Evolutionary conservation across 2,797 vertebrate genomes (phyloP).

Genomic region (Lagodon rhomboides): DNA sequence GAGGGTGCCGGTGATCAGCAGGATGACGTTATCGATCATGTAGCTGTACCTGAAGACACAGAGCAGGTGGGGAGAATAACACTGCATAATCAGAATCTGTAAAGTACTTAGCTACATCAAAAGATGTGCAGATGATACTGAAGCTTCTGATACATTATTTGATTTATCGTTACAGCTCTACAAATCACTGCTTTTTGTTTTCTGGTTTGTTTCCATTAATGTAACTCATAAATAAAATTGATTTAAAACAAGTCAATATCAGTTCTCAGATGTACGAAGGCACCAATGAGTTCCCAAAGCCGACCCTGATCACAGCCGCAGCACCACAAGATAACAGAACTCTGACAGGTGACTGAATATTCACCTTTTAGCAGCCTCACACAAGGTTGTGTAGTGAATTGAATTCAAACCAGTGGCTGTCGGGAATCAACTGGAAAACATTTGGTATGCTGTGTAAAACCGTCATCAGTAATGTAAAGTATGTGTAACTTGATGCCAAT

Average conservation of each 20-base stretch:
- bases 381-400: too few species aligned
- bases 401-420: neutral
- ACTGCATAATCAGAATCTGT: neutral
- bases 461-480: neutral
- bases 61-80: too few species aligned
- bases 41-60: conserved; percentile 93
- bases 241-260: neutral
- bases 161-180: too few species aligned
- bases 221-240: neutral
- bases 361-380: too few species aligned
- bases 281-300: too few species aligned
- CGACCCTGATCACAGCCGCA: too few species aligned
- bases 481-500: neutral
- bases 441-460: neutral
- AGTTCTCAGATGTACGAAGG: too few species aligned
- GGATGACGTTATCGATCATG: conserved; percentile 99
- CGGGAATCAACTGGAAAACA: neutral
- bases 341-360: too few species aligned
- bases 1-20: conserved; percentile 97
- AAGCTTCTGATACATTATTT: too few species aligned
- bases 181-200: neutral
- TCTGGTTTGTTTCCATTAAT: too few species aligned
- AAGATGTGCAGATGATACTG: too few species aligned
- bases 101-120: neutral
- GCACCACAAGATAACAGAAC: too few species aligned